Evolutionary conservation across 2,888 invertebrate genomes (phyloP).

Genomic region (Pyrgus malvae): DNA sequence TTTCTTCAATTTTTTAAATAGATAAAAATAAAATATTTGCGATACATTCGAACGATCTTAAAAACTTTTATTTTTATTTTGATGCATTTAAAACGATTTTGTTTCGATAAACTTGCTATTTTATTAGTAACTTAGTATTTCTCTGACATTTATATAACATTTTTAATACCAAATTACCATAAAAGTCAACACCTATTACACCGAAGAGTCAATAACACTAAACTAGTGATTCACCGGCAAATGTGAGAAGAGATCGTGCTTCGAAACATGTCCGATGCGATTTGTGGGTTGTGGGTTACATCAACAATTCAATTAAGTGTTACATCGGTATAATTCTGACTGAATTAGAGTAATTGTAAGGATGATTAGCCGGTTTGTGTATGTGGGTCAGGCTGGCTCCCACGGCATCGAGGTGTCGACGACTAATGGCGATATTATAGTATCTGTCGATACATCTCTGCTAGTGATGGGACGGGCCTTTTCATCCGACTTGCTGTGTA

Average conservation of each 20-base stretch:
- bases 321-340: constrained; percentile 68
- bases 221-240: constrained; percentile 12
- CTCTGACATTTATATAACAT: no score
- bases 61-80: no score
- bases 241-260: constrained; percentile 9
- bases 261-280: constrained; percentile 14
- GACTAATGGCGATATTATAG: constrained; percentile 74
- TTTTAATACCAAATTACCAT: background rate
- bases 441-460: constrained; percentile 73
- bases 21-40: no score
- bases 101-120: no score
- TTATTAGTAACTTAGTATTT: no score
- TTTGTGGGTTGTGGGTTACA: constrained; percentile 37
- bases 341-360: constrained; percentile 77
- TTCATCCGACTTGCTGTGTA: no score
- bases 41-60: no score
- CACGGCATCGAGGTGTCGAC: constrained; percentile 76
- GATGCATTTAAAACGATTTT: no score
- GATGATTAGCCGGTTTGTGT: constrained; percentile 56
- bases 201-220: constrained; percentile 1
- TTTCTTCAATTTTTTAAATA: no score
- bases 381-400: constrained; percentile 72
- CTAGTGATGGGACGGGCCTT: no score
- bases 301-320: constrained; percentile 75
- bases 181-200: background rate